Evolutionary conservation across 2,888 invertebrate species (phyloP).

Genomic region (Entomobrya multifasciata): DNA sequence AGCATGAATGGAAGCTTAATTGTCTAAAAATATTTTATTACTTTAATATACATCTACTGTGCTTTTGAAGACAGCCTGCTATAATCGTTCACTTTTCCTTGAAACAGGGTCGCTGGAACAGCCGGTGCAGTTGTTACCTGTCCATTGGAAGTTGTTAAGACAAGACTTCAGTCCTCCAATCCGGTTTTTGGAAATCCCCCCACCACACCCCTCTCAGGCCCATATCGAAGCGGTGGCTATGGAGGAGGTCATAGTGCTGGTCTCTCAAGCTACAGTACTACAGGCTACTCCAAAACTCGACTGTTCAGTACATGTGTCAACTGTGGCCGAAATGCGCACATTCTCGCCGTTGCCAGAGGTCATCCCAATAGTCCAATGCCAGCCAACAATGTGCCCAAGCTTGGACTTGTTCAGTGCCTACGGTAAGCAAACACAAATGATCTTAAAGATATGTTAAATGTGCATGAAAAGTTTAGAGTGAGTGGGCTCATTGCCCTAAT

Average conservation of each 20-base stretch:
- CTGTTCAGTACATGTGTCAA: conserved; percentile 86
- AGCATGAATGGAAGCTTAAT: conserved; percentile 57
- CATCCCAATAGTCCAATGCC: conserved; percentile 77
- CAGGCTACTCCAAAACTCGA: conserved; percentile 59
- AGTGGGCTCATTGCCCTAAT: no score
- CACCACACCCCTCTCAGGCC: conserved; percentile 84
- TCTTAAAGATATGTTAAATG: no score
- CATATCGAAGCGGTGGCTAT: conserved; percentile 86
- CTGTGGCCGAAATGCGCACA: conserved; percentile 78
- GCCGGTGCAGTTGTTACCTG: conserved; percentile 98
- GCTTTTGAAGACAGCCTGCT: background rate
- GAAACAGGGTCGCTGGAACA: conserved; percentile 94
- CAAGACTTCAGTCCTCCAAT: conserved; percentile 95
- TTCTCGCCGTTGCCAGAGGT: conserved; percentile 80
- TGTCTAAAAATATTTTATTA: conserved; percentile 24
- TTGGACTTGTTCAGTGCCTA: conserved; percentile 91
- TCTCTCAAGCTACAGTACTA: conserved; percentile 81
- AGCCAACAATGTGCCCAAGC: conserved; percentile 80
- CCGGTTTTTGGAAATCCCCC: conserved; percentile 84
- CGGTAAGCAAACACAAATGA: conserved; percentile 84
- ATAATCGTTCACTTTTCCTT: conserved; percentile 80
- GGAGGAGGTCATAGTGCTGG: conserved; percentile 52
- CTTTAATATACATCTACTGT: background rate
- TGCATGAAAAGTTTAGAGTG: no score
- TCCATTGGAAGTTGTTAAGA: conserved; percentile 98